A percentile compares a stretch with the other conserved stretches of the same genome.
phyloP scores from a whole-genome alignment of 1,140 invertebrate species.

The Eumeta japonica region DNA sequence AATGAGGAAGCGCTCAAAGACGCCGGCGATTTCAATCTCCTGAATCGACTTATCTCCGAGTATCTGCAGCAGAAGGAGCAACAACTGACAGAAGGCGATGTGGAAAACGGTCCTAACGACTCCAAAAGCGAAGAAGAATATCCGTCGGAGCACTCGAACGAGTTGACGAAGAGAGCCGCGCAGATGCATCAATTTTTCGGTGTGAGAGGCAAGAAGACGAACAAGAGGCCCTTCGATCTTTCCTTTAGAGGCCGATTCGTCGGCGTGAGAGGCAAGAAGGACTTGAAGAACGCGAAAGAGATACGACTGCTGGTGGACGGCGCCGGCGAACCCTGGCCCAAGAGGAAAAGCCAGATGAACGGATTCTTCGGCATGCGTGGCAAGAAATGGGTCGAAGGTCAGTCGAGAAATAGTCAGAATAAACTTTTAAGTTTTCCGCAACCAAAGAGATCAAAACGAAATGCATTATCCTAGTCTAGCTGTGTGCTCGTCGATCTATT shows the following conservation, averaged over 20 bases:
- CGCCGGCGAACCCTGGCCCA: slow-evolving; percentile 36
- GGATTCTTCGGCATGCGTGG: slow-evolving; percentile 46
- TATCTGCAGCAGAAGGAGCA: slow-evolving; percentile 34
- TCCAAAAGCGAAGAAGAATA: slow-evolving; percentile 9
- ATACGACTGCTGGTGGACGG: slow-evolving; percentile 36
- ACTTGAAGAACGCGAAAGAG: slow-evolving; percentile 37
- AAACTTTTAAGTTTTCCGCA: too few relatives aligned
- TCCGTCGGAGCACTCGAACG: slow-evolving; percentile 17
- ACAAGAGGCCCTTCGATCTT: slow-evolving; percentile 57
- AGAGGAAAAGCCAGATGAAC: slow-evolving; percentile 36
- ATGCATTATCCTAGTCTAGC: too few relatives aligned
- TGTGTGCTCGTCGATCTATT: too few relatives aligned
- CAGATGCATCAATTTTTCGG: slow-evolving; percentile 51
- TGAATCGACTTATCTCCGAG: slow-evolving; percentile 29
- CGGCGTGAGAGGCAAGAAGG: slow-evolving; percentile 66
- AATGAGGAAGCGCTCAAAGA: slow-evolving; percentile 14
- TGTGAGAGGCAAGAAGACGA: slow-evolving; percentile 55
- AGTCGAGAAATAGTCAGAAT: too few relatives aligned
- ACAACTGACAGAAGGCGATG: slow-evolving; percentile 11
- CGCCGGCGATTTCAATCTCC: slow-evolving; percentile 17
- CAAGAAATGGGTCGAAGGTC: slow-evolving; percentile 43
- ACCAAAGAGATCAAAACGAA: too few relatives aligned
- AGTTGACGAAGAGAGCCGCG: slow-evolving; percentile 33
- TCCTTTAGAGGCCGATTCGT: slow-evolving; percentile 62
- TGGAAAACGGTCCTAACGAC: slow-evolving; percentile 3